phyloP scores from a whole-genome alignment of 53 echinoderm and acorn worm species.

The Holothuria leucospilota region DNA sequence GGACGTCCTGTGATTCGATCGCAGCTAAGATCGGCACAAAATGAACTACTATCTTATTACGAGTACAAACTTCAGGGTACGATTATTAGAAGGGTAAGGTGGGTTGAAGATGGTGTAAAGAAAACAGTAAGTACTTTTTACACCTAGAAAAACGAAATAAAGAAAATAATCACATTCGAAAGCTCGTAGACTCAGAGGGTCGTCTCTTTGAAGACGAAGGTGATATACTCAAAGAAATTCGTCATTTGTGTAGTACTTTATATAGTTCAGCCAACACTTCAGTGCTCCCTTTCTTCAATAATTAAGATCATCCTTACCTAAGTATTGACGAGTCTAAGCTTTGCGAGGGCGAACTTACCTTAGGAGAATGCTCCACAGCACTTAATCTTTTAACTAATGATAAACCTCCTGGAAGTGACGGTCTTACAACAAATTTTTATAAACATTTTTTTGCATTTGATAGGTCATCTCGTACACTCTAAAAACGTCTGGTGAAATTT shows the following conservation, averaged over 20 bases:
- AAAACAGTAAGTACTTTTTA: background rate
- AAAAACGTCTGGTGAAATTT: no score
- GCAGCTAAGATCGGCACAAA: background rate
- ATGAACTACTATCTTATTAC: background rate
- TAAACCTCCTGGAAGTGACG: constrained; percentile 22
- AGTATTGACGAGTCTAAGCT: no score
- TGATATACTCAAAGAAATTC: background rate
- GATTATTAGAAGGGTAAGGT: constrained; percentile 2
- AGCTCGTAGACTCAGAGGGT: background rate
- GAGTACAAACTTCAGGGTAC: constrained; percentile 3
- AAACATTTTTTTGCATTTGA: constrained; percentile 2
- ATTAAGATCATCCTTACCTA: background rate
- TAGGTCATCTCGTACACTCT: constrained; percentile 7
- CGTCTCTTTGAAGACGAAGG: background rate
- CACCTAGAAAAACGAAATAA: constrained; percentile 7
- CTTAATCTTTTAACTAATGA: background rate
- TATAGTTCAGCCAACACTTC: background rate
- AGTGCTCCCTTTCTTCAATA: background rate
- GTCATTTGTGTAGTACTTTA: background rate
- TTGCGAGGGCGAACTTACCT: background rate
- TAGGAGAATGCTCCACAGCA: background rate
- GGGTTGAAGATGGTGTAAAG: background rate
- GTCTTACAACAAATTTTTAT: constrained; percentile 12
- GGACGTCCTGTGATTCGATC: no score
- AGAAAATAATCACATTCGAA: background rate